Evolutionary conservation across 2,113 vertebrate species (phyloP), one percentile per base, ranked within the genome.

Genomic region (Salvelinus fontinalis): DNA sequence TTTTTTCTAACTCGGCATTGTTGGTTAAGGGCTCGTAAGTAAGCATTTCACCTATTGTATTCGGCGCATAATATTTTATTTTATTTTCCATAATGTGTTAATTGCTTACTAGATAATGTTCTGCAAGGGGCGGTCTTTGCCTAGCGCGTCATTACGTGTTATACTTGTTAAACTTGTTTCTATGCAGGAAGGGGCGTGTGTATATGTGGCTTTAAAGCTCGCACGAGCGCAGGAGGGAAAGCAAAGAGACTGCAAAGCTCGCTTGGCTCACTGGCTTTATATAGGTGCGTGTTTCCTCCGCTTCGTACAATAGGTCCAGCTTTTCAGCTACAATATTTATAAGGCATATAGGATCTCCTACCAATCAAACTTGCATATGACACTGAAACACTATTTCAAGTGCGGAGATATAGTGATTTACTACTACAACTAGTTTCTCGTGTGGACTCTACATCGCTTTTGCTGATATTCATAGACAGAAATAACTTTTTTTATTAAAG

Each of bases 281-380:
- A 95, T 95, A 95, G 76, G 79, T 89, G 86, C 88, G 83, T 83
- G 91, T 91, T 95, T 95, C 95, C 95, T 95, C 88, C 81, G 86
- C 87, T 84, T 82, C 79, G 79, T 90, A 90, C 92, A 91, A 94
- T 94, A 94, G 94, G 93, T 93, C 86, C 87, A 93, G 87, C 88
- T 77, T 86, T 65, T 75, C 84, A 80, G 86, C 78, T 83, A 80
- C 84, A 81, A 84, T 84, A 90, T 90, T 93, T 90, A 88, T 87
- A 86, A 88, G 90, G 78, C 86, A 54, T 44, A 44, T 54, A 88
- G 79, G 84, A 74, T 82, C 78, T 85, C 80, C 75, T 62, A 86
- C 74, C 86, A 84, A 84, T 74, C 80, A 64, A 78, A 86, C 80
- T 81, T 81, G 74, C 85, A 81, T 79, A 85, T 84, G 84, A 86